Evolutionary conservation across 2,888 invertebrate genomes (phyloP).

Genomic region (Lordiphosa andalusiaca): DNA sequence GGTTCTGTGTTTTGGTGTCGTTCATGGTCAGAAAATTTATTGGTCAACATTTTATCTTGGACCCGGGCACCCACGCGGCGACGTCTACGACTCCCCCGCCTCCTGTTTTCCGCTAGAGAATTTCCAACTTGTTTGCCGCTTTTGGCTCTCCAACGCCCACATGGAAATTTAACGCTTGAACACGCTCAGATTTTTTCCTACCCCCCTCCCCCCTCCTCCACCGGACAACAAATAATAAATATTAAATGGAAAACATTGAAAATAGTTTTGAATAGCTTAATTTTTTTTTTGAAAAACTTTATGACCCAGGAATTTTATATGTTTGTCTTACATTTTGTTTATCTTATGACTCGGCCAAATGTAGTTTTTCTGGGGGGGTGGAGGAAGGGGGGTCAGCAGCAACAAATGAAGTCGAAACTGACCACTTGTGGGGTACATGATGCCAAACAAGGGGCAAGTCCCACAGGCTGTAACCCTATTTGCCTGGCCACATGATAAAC

Average conservation of each 20-base stretch:
- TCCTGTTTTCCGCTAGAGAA: neutral
- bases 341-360: conserved; percentile 28
- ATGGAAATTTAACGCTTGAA: conserved; percentile 68
- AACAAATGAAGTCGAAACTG: conserved; percentile 21
- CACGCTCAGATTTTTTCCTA: conserved; percentile 44
- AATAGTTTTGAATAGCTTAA: conserved; percentile 55
- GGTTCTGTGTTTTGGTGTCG: conserved; percentile 41
- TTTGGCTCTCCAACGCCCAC: conserved; percentile 45
- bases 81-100: conserved; percentile 15
- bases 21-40: conserved; percentile 69
- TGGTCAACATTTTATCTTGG: conserved; percentile 66
- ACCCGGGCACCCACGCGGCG: conserved; percentile 43
- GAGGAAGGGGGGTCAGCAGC: too few relatives aligned
- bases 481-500: conserved; percentile 66
- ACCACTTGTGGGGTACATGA: conserved; percentile 32
- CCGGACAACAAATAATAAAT: conserved; percentile 12
- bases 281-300: conserved; percentile 52
- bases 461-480: conserved; percentile 55
- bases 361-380: too few relatives aligned
- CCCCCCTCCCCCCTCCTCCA: neutral
- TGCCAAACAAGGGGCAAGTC: conserved; percentile 15
- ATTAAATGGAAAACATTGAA: conserved; percentile 20
- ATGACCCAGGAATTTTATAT: conserved; percentile 26
- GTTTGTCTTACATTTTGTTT: conserved; percentile 48
- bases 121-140: conserved; percentile 55